Base-by-base conservation (phyloP, 2,888 invertebrate genomes). In the Tolmerus cingulatus region DNA sequence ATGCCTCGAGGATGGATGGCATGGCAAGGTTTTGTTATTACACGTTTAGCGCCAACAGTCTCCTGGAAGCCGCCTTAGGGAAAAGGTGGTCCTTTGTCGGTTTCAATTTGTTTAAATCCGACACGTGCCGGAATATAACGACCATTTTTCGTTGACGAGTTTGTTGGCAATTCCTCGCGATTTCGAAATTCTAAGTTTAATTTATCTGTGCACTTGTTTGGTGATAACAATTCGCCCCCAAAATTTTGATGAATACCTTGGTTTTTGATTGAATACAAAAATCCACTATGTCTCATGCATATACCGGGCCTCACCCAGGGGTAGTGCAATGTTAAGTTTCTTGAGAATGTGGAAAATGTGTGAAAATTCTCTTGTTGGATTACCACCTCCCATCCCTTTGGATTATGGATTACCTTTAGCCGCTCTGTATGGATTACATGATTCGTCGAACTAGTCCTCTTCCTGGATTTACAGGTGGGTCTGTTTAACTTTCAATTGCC, bases 31-130 rank as follows among this genome's bases (percentile, higher is more conserved):
- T 81, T 81, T 81, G 81, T 55, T 55, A 55, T 81, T 81, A 43
- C 27, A 30, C 34, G 43, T 51, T 81, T 51, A 81, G 55, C 51
- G 46, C 81, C 81, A 81, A 81, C 81, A 81, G 81, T 81, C 81
- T 81, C 55, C n/a, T 51, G 30, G 55, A 27, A 19, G 81, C 30
- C 51, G 27, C 51, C 7, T 16, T 8, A 27, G 14, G 12, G 27
- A 7, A 51, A 81, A 55, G 51, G 55, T 34, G 14, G 51, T 19
- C 51, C 81, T 30, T 46, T 43, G 81, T 51, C 43, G 46, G 2
- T 81, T 14, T 16, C 1, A 55, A 23, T 27, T 43, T 16, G 14
- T 23, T 27, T 51, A 51, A 23, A 34, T 81, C 51, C 40, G 16
- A 19, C 81, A 81, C 81, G 81, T 81, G 81, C 12, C 81, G 55